Percentiles rank a stretch among this genome's conserved stretches.
Evolutionary conservation across 2,888 invertebrate species (phyloP).

Genomic region (Limnephilus lunatus): DNA sequence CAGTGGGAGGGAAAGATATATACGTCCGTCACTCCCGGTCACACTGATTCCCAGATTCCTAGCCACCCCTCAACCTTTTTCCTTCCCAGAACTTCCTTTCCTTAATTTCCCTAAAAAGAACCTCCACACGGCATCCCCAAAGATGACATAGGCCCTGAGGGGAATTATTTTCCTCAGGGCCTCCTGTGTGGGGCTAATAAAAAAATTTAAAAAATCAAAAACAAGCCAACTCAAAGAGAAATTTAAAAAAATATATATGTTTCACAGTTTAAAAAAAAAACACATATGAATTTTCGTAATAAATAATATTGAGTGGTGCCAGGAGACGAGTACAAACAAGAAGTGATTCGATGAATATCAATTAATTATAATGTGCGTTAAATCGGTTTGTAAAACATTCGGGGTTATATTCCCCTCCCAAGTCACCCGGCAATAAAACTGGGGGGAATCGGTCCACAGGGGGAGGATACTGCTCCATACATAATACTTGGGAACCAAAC

Average conservation of each 20-base stretch:
- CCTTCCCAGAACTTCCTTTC: too few species aligned
- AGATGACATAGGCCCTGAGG: too few species aligned
- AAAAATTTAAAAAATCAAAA: too few species aligned
- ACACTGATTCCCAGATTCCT: too few species aligned
- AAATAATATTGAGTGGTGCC: neutral
- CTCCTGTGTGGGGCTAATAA: too few species aligned
- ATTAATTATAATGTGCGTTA: constrained; percentile 44
- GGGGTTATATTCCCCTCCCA: constrained; percentile 30
- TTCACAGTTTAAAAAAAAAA: neutral
- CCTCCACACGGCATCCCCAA: too few species aligned
- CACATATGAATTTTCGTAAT: neutral
- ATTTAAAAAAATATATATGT: neutral
- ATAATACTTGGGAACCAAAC: too few species aligned
- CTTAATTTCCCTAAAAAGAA: too few species aligned
- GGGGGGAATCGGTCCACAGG: constrained; percentile 30
- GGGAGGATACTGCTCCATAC: neutral
- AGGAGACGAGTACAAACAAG: neutral
- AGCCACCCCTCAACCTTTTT: too few species aligned
- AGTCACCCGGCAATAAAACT: constrained; percentile 41
- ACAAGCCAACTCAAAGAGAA: neutral
- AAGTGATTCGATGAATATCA: constrained; percentile 38
- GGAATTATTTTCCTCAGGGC: too few species aligned
- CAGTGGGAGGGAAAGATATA: too few species aligned
- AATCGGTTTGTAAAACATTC: constrained; percentile 47
- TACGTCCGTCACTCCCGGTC: too few species aligned